Percentiles rank a stretch among this genome's conserved stretches.
Conservation (phyloP, 2,888 invertebrate species). For the Athalia rosae region DNA sequence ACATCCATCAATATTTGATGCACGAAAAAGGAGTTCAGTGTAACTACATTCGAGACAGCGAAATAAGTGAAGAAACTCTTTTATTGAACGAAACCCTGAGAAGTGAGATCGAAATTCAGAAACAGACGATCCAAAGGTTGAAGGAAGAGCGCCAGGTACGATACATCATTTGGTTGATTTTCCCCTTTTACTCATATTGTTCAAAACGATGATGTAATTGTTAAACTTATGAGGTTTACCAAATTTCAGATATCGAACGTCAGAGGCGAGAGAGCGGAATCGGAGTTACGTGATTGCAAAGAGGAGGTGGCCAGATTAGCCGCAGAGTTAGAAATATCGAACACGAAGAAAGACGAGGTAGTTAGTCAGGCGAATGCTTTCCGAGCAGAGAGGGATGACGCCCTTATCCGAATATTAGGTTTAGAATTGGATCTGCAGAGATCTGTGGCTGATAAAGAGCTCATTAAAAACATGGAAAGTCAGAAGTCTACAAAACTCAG, state of each 20-base stretch:
- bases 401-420: slow-evolving; percentile 58
- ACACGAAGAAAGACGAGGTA: slow-evolving; percentile 54
- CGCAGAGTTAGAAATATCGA: slow-evolving; percentile 53
- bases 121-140: slow-evolving; percentile 57
- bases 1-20: neutral
- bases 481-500: slow-evolving; percentile 57
- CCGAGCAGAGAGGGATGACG: slow-evolving; percentile 60
- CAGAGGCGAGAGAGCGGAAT: slow-evolving; percentile 52
- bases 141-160: slow-evolving; percentile 62
- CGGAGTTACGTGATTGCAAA: slow-evolving; percentile 53
- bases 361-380: slow-evolving; percentile 60
- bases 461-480: slow-evolving; percentile 54
- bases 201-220: neutral
- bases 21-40: slow-evolving; percentile 32
- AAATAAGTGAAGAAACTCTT: slow-evolving; percentile 51
- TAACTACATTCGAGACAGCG: slow-evolving; percentile 42
- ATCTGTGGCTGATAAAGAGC: slow-evolving; percentile 55
- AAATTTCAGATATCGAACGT: slow-evolving; percentile 57
- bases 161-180: neutral
- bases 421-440: slow-evolving; percentile 62
- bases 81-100: slow-evolving; percentile 58
- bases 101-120: slow-evolving; percentile 60
- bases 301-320: slow-evolving; percentile 56
- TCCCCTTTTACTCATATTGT: neutral
- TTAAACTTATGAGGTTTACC: slow-evolving; percentile 44